Conservation (phyloP, 2,113 vertebrate species). For the Colius striatus region DNA sequence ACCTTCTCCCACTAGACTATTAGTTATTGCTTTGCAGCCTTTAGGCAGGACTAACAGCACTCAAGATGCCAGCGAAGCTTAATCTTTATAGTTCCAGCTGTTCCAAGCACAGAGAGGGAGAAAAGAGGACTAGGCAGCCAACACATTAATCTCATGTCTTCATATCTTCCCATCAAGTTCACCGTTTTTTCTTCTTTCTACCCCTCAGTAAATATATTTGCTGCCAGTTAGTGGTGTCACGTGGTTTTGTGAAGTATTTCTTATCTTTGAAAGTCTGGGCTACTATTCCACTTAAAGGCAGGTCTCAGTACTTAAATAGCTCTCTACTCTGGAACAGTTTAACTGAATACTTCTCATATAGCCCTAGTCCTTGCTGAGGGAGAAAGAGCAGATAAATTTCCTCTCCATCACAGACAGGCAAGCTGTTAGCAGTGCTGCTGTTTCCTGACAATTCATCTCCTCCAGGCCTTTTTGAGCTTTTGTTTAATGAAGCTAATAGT, state of each 20-base stretch:
- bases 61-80: background rate
- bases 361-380: background rate
- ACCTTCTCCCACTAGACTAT: background rate
- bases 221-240: background rate
- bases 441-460: background rate
- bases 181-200: background rate
- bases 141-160: background rate
- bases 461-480: background rate
- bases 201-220: background rate
- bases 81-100: background rate
- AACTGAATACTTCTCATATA: background rate
- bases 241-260: background rate
- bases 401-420: background rate
- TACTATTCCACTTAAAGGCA: background rate
- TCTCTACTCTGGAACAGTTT: background rate
- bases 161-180: background rate
- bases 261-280: background rate
- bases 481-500: background rate
- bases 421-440: background rate
- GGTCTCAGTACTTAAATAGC: background rate
- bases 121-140: background rate
- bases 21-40: background rate
- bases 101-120: background rate
- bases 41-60: background rate
- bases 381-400: background rate